phyloP scores from a whole-genome alignment of 2,888 invertebrate genomes.

The Schizaphis graminum region DNA sequence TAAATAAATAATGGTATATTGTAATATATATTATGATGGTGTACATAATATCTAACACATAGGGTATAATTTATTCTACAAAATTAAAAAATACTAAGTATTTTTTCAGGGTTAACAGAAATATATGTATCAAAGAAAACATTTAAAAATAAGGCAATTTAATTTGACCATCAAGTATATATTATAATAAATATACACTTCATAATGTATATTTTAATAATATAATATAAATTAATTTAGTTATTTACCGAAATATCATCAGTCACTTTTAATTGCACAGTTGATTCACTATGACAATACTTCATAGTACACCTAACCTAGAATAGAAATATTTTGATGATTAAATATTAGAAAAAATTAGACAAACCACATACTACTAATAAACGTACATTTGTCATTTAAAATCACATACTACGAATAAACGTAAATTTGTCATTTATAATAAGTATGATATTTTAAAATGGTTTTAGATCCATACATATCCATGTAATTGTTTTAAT shows the following conservation, averaged over 20 bases:
- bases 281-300: slow-evolving; percentile 35
- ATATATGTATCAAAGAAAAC: not conserved
- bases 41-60: not conserved
- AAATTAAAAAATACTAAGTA: not conserved
- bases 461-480: not conserved
- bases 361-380: not conserved
- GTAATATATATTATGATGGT: not conserved
- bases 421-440: too few species aligned
- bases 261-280: slow-evolving; percentile 50
- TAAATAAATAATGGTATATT: not conserved
- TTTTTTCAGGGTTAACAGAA: not conserved
- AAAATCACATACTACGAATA: too few species aligned
- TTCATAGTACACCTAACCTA: slow-evolving; percentile 59
- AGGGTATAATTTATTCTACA: not conserved
- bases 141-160: not conserved
- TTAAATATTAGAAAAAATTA: not conserved
- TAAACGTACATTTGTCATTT: not conserved
- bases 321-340: not conserved
- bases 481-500: not conserved
- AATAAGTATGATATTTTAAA: not conserved
- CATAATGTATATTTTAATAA: not conserved
- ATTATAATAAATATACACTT: not conserved
- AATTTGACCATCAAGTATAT: not conserved
- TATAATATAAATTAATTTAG: not conserved
- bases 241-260: slow-evolving; percentile 50